A percentile compares a stretch with the other conserved stretches of the same genome.
phyloP scores from a whole-genome alignment of 2,113 vertebrate species.

The Anoplopoma fimbria region DNA sequence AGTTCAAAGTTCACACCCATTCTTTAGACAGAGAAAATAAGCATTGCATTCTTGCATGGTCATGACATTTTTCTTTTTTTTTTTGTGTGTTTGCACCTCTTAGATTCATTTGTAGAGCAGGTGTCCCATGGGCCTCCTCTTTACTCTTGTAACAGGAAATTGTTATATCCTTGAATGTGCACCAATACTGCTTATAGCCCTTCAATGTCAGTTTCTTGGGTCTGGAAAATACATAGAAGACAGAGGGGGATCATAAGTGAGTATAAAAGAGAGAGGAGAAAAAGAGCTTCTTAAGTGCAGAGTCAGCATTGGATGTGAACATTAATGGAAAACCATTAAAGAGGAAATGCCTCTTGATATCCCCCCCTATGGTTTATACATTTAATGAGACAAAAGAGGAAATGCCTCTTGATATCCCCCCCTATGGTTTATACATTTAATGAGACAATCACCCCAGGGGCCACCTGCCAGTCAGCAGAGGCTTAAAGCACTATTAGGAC shows the following conservation, averaged over 20 bases:
- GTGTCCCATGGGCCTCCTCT: constrained; percentile 95
- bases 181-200: constrained; percentile 99
- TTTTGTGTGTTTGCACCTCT: constrained; percentile 85
- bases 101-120: constrained; percentile 96
- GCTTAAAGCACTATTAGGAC: too few relatives aligned
- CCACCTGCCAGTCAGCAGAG: constrained; percentile 66
- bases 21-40: constrained; percentile 36
- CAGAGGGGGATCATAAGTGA: background rate
- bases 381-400: constrained; percentile 68
- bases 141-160: constrained; percentile 99
- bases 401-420: constrained; percentile 54
- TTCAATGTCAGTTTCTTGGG: constrained; percentile 99
- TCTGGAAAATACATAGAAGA: constrained; percentile 74
- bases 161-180: constrained; percentile 99
- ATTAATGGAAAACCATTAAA: constrained; percentile 60
- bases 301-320: constrained; percentile 56
- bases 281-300: constrained; percentile 37
- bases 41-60: background rate
- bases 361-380: constrained; percentile 46
- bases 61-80: background rate
- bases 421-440: constrained; percentile 63
- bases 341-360: constrained; percentile 61
- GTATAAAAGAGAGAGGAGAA: constrained; percentile 1
- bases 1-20: constrained; percentile 33
- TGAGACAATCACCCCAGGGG: constrained; percentile 54